These are phyloP conservation scores for Heliocidaris erythrogramma DNA, from an alignment of 35 echinoderm and acorn worm genomes.

Conservation along the genomic window DNA sequence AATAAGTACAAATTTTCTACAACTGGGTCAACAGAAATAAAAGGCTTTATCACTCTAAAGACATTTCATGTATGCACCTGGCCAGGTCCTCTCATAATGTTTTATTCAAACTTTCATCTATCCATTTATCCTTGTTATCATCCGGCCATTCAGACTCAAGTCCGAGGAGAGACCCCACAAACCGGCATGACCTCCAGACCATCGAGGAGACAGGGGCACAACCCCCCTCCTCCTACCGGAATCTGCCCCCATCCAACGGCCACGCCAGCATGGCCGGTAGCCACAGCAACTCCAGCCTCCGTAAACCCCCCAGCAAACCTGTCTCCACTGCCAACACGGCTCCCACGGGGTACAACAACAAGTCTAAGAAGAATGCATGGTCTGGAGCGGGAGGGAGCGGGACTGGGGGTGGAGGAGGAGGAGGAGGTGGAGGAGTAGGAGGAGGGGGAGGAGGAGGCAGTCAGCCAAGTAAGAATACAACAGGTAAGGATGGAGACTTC, in stretches of 20 bases:
- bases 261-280: neutral
- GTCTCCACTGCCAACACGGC: conserved; percentile 42
- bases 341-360: conserved; percentile 52
- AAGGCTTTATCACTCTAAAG: too few species aligned
- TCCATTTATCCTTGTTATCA: neutral
- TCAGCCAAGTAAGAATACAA: conserved; percentile 42
- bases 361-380: conserved; percentile 58
- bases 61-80: too few species aligned
- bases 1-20: too few species aligned
- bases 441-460: neutral
- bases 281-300: conserved; percentile 16
- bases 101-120: neutral
- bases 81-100: neutral
- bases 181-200: conserved; percentile 53
- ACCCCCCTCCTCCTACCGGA: neutral
- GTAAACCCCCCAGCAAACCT: conserved; percentile 21
- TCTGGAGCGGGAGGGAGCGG: conserved; percentile 37
- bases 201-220: conserved; percentile 12
- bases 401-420: conserved; percentile 43
- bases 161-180: neutral
- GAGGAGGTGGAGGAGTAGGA: conserved; percentile 11
- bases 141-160: conserved; percentile 27
- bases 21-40: too few species aligned
- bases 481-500: neutral
- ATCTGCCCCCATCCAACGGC: neutral